Base-by-base conservation (phyloP, 2,888 invertebrate species). In the Acanthosepion lycidas region DNA sequence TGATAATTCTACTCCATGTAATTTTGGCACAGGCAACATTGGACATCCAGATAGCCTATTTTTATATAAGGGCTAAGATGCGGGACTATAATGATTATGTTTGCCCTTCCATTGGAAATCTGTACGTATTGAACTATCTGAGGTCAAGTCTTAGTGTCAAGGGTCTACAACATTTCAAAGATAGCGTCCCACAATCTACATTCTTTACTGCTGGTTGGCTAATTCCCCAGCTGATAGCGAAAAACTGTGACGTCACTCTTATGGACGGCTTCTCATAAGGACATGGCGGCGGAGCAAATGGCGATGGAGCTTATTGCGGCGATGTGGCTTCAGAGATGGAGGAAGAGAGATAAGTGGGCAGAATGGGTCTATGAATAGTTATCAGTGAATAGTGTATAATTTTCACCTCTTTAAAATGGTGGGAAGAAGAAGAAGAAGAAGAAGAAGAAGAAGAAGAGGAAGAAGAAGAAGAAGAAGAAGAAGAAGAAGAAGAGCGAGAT, bases 41-140 rank as follows among this genome's bases (percentile, higher is more conserved):
- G 78, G 78, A 15, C 33, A 78, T 33, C n/a, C n/a, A 78, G 78
- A 78, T 78, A 78, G n/a, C 78, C 78, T 78, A 78, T 78, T 78
- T 78, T 78, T n/a, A n/a, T 15, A 18, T n/a, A 78, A 78, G n/a
- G 78, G n/a, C 12, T n/a, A 23, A 12, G 78, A 78, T 12, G n/a
- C n/a, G 4, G 78, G 78, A n/a, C 33, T 12, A 78, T 33, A 78
- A 78, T 78, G 78, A 78, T 78, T 33, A 33, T 33, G 15, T n/a
- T 78, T 78, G 78, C 78, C 78, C 78, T 78, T 78, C 78, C 12
- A 78, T 23, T 15, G n/a, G n/a, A 78, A n/a, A 78, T 78, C n/a
- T n/a, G 78, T 78, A 78, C 78, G 78, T 78, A 78, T 78, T 78
- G 78, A 78, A 78, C 78, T 78, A 78, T 78, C 78, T 78, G n/a